Percentiles rank a stretch among this genome's conserved stretches.
phyloP scores from a whole-genome alignment of 2,113 vertebrate species.

The Scortum barcoo region DNA sequence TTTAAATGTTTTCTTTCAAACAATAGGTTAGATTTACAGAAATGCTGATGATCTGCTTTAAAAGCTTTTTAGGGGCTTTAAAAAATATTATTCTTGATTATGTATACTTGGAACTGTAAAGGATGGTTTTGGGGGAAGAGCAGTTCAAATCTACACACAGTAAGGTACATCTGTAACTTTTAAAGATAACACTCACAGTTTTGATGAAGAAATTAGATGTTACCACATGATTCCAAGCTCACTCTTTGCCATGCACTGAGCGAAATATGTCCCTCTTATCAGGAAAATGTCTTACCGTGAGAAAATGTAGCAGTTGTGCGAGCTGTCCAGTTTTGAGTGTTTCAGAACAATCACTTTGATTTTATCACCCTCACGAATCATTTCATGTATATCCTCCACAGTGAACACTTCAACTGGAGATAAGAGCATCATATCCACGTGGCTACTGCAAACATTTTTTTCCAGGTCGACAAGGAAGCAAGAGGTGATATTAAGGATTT shows the following conservation, averaged over 20 bases:
- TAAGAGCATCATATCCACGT: conserved; percentile 38
- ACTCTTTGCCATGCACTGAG: background rate
- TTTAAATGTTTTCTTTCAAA: background rate
- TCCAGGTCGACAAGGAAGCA: conserved; percentile 70
- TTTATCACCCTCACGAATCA: fast-evolving
- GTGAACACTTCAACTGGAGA: conserved; percentile 80
- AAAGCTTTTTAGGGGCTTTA: background rate
- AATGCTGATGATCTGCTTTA: background rate
- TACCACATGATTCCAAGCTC: background rate
- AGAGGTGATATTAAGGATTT: conserved; percentile 73
- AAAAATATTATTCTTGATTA: background rate
- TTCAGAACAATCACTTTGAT: conserved; percentile 60
- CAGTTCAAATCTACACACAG: background rate
- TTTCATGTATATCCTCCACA: conserved; percentile 1
- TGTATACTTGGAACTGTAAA: background rate
- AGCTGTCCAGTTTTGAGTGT: background rate
- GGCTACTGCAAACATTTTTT: background rate
- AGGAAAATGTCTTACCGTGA: conserved; percentile 68
- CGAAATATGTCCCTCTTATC: background rate
- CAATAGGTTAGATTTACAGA: background rate
- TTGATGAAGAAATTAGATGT: background rate
- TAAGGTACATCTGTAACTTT: background rate
- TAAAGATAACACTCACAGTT: background rate
- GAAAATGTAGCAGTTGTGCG: conserved; percentile 62
- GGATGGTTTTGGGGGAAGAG: background rate